These are phyloP conservation scores for Xestia c-nigrum DNA, from an alignment of 2,888 invertebrate species.

Conservation along the genomic window DNA sequence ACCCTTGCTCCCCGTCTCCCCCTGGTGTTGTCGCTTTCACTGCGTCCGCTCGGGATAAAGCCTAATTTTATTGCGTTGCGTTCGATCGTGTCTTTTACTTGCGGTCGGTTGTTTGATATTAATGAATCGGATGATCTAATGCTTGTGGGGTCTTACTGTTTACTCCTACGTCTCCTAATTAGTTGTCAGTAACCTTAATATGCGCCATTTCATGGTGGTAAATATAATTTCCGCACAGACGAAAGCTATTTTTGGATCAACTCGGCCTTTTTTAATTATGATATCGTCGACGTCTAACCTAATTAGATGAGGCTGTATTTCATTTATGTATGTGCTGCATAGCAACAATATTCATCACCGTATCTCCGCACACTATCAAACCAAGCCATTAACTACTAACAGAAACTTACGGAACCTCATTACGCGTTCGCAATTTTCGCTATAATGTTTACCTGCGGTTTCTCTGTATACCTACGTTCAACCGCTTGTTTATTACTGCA, in stretches of 20 bases:
- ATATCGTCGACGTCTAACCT: slow-evolving; percentile 1
- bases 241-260: not conserved
- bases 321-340: not conserved
- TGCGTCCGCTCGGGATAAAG: slow-evolving; percentile 83
- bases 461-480: slow-evolving; percentile 37
- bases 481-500: slow-evolving; percentile 60
- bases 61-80: slow-evolving; percentile 87
- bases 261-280: slow-evolving; percentile 4
- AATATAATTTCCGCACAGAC: slow-evolving; percentile 4
- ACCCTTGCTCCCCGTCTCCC: slow-evolving; percentile 62
- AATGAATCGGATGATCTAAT: slow-evolving; percentile 71
- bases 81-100: slow-evolving; percentile 83
- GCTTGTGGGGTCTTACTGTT: slow-evolving; percentile 24
- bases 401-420: slow-evolving; percentile 61
- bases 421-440: slow-evolving; percentile 56
- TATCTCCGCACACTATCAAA: slow-evolving; percentile 44
- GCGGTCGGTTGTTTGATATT: slow-evolving; percentile 73
- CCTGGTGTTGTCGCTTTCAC: slow-evolving; percentile 83
- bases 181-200: slow-evolving; percentile 2
- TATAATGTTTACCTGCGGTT: slow-evolving; percentile 61
- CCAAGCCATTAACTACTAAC: slow-evolving; percentile 46
- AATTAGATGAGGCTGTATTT: slow-evolving; percentile 12
- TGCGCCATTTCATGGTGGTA: not conserved
- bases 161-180: slow-evolving; percentile 31
- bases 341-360: slow-evolving; percentile 41